Conservation (phyloP, 2,888 invertebrate genomes). For the Cylindroiulus punctatus region DNA sequence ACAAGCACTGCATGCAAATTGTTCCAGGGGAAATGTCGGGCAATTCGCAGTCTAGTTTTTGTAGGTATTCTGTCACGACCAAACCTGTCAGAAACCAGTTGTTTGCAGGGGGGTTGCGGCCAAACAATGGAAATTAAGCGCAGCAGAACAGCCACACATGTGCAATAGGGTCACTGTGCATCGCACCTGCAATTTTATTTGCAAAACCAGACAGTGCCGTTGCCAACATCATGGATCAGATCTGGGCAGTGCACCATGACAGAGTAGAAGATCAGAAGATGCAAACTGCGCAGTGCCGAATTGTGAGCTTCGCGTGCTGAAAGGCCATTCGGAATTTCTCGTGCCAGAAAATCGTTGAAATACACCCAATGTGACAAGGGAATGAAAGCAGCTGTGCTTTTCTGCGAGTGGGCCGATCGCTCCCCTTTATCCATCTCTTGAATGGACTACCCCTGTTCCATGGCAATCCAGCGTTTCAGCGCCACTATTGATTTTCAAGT, state of each 20-base stretch:
- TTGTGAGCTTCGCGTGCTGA: constrained; percentile 1
- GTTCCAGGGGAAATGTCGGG: neutral
- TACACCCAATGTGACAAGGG: neutral
- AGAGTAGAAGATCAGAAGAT: constrained; percentile 28
- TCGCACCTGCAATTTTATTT: neutral
- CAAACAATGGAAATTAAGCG: neutral
- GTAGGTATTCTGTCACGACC: constrained; percentile 14
- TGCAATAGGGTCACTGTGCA: constrained; percentile 23
- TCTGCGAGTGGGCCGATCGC: neutral
- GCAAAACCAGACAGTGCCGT: neutral
- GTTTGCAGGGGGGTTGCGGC: neutral
- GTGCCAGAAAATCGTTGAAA: constrained; percentile 35
- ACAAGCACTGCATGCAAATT: neutral
- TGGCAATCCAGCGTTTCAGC: constrained; percentile 42
- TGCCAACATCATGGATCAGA: neutral
- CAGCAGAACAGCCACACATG: neutral
- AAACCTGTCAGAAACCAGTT: constrained; percentile 14
- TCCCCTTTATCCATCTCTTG: constrained; percentile 8
- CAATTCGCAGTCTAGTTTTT: constrained; percentile 8
- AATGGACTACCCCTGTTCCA: constrained; percentile 47
- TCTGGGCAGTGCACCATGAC: neutral
- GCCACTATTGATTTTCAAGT: constrained; percentile 48
- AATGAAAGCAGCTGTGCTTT: constrained; percentile 27
- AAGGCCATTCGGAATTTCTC: neutral
- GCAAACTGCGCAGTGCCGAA: neutral